A percentile compares a stretch with the other conserved stretches of the same genome.
phyloP scores from a whole-genome alignment of 2,113 vertebrate species.

The Myrmecobius fasciatus region DNA sequence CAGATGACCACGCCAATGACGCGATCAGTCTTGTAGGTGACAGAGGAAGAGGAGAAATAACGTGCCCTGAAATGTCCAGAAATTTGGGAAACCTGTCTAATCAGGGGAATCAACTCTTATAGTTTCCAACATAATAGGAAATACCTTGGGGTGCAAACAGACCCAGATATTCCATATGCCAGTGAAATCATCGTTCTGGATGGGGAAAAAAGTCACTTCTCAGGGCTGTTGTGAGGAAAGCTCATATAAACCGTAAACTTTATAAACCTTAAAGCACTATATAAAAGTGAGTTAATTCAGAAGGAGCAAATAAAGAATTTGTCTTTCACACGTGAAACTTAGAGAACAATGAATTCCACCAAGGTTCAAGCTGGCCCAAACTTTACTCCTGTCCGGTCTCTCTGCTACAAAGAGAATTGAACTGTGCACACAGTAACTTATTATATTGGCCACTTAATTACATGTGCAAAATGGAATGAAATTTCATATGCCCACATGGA shows the following conservation, averaged over 20 bases:
- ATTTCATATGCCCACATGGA: constrained; percentile 55
- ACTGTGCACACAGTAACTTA: constrained; percentile 35
- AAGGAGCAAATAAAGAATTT: background rate
- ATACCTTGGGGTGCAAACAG: background rate
- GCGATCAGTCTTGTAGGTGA: background rate
- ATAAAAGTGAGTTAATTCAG: background rate
- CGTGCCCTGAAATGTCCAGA: background rate
- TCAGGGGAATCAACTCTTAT: background rate
- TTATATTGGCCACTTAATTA: constrained; percentile 68
- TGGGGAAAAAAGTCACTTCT: background rate
- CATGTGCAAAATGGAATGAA: constrained; percentile 44
- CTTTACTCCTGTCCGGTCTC: constrained; percentile 24
- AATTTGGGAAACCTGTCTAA: background rate
- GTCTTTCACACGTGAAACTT: background rate
- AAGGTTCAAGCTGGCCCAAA: background rate
- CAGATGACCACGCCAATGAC: background rate
- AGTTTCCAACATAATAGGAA: background rate
- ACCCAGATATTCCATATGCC: background rate
- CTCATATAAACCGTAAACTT: background rate
- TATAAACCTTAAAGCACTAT: background rate
- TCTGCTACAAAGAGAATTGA: constrained; percentile 53
- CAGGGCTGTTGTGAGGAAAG: background rate
- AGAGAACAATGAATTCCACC: background rate
- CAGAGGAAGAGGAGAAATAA: background rate
- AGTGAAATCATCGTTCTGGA: background rate